Conservation (phyloP, 2,113 vertebrate species). For the Nicator chloris region DNA sequence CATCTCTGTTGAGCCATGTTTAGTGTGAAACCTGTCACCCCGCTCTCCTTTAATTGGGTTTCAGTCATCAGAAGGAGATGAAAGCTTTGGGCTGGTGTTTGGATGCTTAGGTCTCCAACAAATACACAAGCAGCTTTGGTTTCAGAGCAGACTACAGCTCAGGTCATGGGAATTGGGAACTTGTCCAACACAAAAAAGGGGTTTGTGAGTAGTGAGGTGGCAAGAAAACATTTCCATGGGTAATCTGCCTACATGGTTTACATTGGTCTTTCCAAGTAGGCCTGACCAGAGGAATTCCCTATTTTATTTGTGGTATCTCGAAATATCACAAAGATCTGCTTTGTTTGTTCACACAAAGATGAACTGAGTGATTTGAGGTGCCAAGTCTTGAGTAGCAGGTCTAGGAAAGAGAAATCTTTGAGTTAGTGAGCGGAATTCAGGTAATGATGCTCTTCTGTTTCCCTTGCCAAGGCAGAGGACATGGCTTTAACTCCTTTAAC, state of each 20-base stretch:
- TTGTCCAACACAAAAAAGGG: neutral
- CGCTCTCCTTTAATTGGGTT: constrained; percentile 57
- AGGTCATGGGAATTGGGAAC: neutral
- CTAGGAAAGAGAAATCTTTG: neutral
- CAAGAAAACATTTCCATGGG: no score
- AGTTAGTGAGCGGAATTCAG: neutral
- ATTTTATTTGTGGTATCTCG: rapidly evolving
- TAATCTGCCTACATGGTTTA: neutral
- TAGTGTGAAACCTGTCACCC: constrained; percentile 48
- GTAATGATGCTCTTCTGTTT: neutral
- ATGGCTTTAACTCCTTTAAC: neutral
- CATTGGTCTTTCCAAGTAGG: neutral
- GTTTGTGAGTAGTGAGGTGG: neutral
- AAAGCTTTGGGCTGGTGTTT: constrained; percentile 9
- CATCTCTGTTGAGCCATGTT: constrained; percentile 19
- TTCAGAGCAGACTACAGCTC: neutral
- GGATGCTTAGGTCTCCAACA: neutral
- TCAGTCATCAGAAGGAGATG: constrained; percentile 17
- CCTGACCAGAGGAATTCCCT: neutral
- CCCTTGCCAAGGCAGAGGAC: neutral
- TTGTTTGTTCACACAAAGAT: neutral
- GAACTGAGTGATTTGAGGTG: neutral
- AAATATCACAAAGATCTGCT: neutral
- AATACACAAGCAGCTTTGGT: constrained; percentile 15
- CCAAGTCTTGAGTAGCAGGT: neutral